A percentile compares a stretch with the other conserved stretches of the same genome.
Conservation (phyloP, 2,113 vertebrate species). For the Saguinus midas region DNA sequence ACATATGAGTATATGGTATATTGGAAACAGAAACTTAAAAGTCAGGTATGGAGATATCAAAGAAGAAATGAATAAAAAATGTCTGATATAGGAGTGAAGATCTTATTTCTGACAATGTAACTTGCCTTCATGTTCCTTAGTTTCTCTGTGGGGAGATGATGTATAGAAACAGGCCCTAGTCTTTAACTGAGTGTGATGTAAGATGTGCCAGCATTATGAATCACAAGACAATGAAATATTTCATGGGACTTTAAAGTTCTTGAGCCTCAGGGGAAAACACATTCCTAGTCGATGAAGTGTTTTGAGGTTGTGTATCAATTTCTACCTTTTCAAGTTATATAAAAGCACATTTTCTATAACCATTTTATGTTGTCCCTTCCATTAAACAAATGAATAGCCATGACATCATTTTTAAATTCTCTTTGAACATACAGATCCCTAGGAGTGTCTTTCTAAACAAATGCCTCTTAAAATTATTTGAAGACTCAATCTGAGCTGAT, state of each 20-base stretch:
- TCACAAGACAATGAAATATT: slow-evolving; percentile 74
- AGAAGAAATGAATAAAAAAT: not conserved
- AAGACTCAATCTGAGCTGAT: not conserved
- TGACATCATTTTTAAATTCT: slow-evolving; percentile 20
- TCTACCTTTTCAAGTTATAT: slow-evolving; percentile 58
- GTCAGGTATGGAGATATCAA: not conserved
- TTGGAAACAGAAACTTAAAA: not conserved
- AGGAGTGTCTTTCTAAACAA: slow-evolving; percentile 20
- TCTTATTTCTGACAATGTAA: not conserved
- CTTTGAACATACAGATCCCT: not conserved
- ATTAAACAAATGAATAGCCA: not conserved
- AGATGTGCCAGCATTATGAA: slow-evolving; percentile 60
- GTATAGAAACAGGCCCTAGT: slow-evolving; percentile 14
- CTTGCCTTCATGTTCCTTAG: not conserved
- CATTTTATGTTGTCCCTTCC: not conserved
- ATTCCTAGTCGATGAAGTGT: slow-evolving; percentile 70
- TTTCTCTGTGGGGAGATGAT: slow-evolving; percentile 45
- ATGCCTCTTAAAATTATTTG: not conserved
- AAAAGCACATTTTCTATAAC: slow-evolving; percentile 51
- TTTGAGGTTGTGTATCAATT: slow-evolving; percentile 49
- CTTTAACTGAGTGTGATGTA: slow-evolving; percentile 57
- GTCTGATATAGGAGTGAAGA: not conserved
- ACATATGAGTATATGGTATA: not conserved
- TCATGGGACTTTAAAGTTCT: slow-evolving; percentile 65
- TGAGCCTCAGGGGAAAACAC: slow-evolving; percentile 61